Base-by-base conservation (phyloP, 2,888 invertebrate genomes). In the Microplitis deprimator region DNA sequence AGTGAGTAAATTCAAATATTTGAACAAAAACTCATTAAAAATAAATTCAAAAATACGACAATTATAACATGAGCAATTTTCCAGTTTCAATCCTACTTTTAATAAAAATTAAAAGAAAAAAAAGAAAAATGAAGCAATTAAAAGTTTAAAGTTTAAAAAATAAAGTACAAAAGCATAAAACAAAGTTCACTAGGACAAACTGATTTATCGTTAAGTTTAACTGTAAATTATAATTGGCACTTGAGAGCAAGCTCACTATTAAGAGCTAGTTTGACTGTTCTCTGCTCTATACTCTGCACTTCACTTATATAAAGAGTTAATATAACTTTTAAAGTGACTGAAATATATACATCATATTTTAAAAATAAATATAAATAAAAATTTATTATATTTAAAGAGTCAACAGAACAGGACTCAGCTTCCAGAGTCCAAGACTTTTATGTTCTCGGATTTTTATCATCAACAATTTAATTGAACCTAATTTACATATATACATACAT, bases 201-300 rank as follows among this genome's bases (percentile, higher is more conserved):
- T 77, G 70, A 74, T 77, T 77, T 77, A 77, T 70, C 50, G 41
- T 65, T 60, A 59, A 72, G 60, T 50, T 50, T 13, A 20, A 60
- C n/a, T 16, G 17, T 75, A 68, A 60, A 68, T 50, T 68, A 74
- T 77, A 77, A 77, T 77, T 77, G 77, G 67, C 77, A 77, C 77
- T 75, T 77, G 74, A 74, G 77, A 67, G 73, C 65, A 65, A 77
- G 50, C 50, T 50, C 8, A 69, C 70, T 60, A 76, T 65, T 75
- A 29, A 59, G 40, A 40, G 41, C 17, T 41, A n/a, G 60, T n/a
- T 10, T 10, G 17, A 38, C 7, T 64, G 7, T 16, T 67, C 41
- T 67, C 59, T 10, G 17, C 38, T 60, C 69, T 13, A 75, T 67
- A n/a, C 65, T 16, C 17, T 65, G 13, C 13, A 17, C 13, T 17